Base-by-base conservation (phyloP, 1,140 invertebrate species). In the Zaprionus camerounensis region DNA sequence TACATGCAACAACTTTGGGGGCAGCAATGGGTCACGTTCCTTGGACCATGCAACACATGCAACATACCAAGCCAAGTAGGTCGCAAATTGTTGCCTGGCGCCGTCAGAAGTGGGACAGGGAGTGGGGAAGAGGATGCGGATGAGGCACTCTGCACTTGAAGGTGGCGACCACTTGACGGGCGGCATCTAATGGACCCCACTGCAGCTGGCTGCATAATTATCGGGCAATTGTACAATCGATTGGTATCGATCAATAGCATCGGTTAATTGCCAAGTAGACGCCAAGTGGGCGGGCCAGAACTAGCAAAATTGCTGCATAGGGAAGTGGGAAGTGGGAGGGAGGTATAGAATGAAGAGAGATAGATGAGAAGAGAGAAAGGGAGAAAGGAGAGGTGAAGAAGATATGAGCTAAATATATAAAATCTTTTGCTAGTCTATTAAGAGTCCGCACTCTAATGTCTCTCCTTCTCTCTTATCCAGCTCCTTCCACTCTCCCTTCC, bases 61-160 rank as follows among this genome's bases (percentile, higher is more conserved):
- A 34, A 65, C 20, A 36, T 56, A 13, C 2, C 49, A 56, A 51
- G 57, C 63, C 71, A 67, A 72, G 44, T 72, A 53, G 61, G 44
- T 59, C 44, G 24, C 31, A 58, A 67, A 68, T 36, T 46, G 65
- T 36, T 51, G 28, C 34, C 11, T 34, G 38, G 62, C 70, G 55
- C 67, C 67, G 38, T 44, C n/a, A 17, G 2, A 1, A 17, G n/a
- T 9, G n/a, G 7, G 7, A 3, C 0, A 17, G 6, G 41, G 2
- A 17, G n/a, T 3, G n/a, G 7, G 41, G 2, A n/a, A 2, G n/a
- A 17, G 41, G 53, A 55, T 5, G 22, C 7, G 41, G 12, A 12
- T 11, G 1, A 3, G 38, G 15, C 13, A 20, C 6, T 36, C n/a
- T 17, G 12, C 11, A 17, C 12, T n/a, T n/a, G 20, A 34, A 41